phyloP scores from a whole-genome alignment of 2,888 invertebrate species.

The Latheticus oryzae region DNA sequence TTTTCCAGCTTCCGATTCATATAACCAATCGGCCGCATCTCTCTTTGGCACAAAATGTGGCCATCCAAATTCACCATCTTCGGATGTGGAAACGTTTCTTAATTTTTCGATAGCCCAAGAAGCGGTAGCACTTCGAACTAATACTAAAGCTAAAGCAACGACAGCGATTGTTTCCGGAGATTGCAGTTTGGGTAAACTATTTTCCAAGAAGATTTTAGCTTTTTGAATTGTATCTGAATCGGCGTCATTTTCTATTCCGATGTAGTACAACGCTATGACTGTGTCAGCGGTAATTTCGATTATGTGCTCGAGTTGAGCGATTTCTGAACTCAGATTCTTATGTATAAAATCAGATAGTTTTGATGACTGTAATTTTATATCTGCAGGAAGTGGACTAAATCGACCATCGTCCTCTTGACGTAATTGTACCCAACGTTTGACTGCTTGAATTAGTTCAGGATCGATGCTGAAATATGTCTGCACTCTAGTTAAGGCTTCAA shows the following conservation, averaged over 20 bases:
- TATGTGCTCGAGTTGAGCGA: constrained; percentile 68
- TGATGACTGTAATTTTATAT: constrained; percentile 64
- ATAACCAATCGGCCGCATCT: constrained; percentile 74
- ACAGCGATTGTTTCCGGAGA: constrained; percentile 73
- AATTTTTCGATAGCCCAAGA: constrained; percentile 71
- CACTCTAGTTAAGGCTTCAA: constrained; percentile 72
- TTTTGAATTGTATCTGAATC: constrained; percentile 66
- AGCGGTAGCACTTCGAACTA: constrained; percentile 65
- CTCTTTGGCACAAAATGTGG: constrained; percentile 69
- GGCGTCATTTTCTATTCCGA: constrained; percentile 65
- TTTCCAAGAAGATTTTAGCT: constrained; percentile 71
- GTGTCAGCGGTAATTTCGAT: constrained; percentile 75
- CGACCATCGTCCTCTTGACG: constrained; percentile 73
- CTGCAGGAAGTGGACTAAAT: constrained; percentile 71
- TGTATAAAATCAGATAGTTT: constrained; percentile 29
- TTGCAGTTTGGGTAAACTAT: constrained; percentile 68
- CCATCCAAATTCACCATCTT: constrained; percentile 78
- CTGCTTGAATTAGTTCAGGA: constrained; percentile 70
- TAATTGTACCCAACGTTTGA: constrained; percentile 73
- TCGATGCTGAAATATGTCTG: constrained; percentile 74
- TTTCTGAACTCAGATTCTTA: constrained; percentile 66
- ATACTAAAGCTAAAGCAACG: constrained; percentile 70
- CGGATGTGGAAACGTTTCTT: constrained; percentile 73
- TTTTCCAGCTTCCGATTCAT: constrained; percentile 70
- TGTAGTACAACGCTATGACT: constrained; percentile 71